Evolutionary conservation across 2,113 vertebrate species (phyloP), one percentile per base, ranked within the genome.

Genomic region (Notiomystis cincta): DNA sequence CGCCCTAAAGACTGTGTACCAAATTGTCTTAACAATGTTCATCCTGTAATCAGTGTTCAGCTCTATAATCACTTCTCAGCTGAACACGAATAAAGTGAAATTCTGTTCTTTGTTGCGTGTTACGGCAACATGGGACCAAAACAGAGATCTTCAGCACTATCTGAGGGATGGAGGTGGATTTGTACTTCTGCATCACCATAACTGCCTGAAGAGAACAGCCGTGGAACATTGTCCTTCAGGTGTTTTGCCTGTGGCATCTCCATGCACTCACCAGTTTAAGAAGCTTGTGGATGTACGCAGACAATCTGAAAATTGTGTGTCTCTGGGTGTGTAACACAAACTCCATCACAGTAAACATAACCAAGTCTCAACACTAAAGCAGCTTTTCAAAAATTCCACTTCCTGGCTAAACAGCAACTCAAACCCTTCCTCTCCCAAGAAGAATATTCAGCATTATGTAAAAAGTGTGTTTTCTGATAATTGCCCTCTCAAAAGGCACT

Each of bases 301-400:
- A 15, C 38, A 56, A 0, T 35, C 25, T 82, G 48, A 82, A 76
- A 79, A 64, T n/a, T 0, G 0, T 3, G 11, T 48, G 7, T 54
- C 57, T 67, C 11, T 19, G 51, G 11, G 53, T 28, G n/a, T 69
- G 18, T 62, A n/a, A 58, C n/a, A n/a, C 19, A 25, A n/a, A 25
- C 54, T 24, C 38, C 38, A 7, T 45, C 40, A 14, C n/a, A n/a
- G 30, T 71, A 54, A 86, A 62, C 9, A 4, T 31, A 67, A 60
- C 19, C 3, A 58, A 72, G 15, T 45, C 51, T 77, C 57, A 72
- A 19, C 25, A 42, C 24, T 73, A 44, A 87, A 61, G 15, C 17
- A 48, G 17, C 47, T 78, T 60, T 70, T 75, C 22, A 75, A 60
- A 51, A 84, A 30, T 20, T 62, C 40, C 2, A 5, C 19, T 89